Base-by-base conservation (phyloP, 1,140 invertebrate genomes). In the Drosophila melanica region DNA sequence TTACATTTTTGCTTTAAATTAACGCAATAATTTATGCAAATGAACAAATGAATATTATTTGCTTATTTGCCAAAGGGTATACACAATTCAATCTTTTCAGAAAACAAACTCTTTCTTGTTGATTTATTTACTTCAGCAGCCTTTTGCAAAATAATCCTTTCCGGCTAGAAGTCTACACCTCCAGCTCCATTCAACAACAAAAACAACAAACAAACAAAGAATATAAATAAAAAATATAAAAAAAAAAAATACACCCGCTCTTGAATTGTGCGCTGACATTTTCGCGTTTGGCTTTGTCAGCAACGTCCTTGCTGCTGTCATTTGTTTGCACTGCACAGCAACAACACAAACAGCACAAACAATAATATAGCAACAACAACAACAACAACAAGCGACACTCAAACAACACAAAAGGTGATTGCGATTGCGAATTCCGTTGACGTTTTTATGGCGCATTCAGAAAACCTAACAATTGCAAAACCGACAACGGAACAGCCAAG, bases 371-470 rank as follows among this genome's bases (percentile, higher is more conserved):
- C 62, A 64, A 14, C 33, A 48, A 23, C 18, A 60, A 66, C 35
- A 59, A 47, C 57, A 71, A 53, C 50, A 73, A 57, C 50, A 11
- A 66, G 48, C 76, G 70, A 86, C 81, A 81, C 81, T 86, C 81
- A 81, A 86, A 73, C 68, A 64, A 70, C 63, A 86, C 84, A 86
- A 86, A 81, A 86, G 82, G 82, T 86, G 82, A 86, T 86, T 86
- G 82, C 84, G 82, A 86, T 86, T 86, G 84, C 79, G 84, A 87
- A 87, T 87, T 87, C 84, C 79, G 84, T 87, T 89, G 84, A 87
- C 82, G 84, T 89, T 87, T 87, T 87, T 87, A 87, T 87, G 79
- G 84, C 84, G 84, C 84, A 87, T 87, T 87, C 84, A 84, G 80
- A 66, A 89, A 89, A 79, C 76, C 79, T 60, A 82, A 87, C 64